Evolutionary conservation across 2,113 vertebrate genomes (phyloP).

Genomic region (Misgurnus mizolepis): DNA sequence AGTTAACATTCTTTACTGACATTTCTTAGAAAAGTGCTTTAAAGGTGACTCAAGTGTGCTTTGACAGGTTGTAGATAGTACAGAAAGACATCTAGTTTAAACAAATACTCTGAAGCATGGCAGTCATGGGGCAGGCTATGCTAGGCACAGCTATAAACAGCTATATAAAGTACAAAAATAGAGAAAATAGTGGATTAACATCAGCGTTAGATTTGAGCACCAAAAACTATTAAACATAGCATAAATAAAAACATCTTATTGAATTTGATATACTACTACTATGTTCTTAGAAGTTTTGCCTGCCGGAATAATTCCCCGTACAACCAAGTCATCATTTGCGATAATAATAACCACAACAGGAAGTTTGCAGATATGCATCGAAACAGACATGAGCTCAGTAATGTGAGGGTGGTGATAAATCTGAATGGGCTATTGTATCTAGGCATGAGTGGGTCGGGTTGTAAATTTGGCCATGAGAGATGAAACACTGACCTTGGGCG

Average conservation of each 20-base stretch:
- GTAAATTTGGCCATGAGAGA: background rate
- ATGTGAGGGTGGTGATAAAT: slow-evolving; percentile 33
- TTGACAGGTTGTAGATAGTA: background rate
- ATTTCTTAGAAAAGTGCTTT: slow-evolving; percentile 32
- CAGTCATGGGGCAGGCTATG: background rate
- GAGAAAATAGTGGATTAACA: background rate
- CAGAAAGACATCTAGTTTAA: background rate
- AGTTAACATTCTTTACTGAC: slow-evolving; percentile 26
- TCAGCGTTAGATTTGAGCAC: too few relatives aligned
- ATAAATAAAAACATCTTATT: too few relatives aligned
- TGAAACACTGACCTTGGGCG: slow-evolving; percentile 25
- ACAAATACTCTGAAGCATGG: background rate
- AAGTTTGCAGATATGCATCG: background rate
- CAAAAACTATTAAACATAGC: too few relatives aligned
- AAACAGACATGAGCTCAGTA: background rate
- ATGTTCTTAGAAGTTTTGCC: too few relatives aligned
- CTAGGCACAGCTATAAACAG: background rate
- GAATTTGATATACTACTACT: too few relatives aligned
- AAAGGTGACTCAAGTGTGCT: slow-evolving; percentile 4
- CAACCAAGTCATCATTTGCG: background rate
- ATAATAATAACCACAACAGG: slow-evolving; percentile 6
- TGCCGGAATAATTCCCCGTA: background rate
- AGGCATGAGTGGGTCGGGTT: background rate
- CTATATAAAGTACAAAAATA: background rate
- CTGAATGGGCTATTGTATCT: slow-evolving; percentile 39